phyloP scores from a whole-genome alignment of 2,888 invertebrate genomes.

The Erannis defoliaria region DNA sequence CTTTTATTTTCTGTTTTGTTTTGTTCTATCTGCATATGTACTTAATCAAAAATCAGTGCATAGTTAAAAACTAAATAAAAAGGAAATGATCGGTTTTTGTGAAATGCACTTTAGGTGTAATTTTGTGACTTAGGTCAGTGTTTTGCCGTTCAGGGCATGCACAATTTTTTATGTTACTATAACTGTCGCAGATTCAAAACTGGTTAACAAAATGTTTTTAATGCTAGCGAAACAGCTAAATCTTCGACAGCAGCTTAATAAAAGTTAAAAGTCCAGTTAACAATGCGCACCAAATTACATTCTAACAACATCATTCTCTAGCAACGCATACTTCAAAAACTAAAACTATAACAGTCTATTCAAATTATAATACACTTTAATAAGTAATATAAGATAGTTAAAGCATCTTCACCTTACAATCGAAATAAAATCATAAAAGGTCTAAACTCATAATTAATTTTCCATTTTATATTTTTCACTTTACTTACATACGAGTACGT shows the following conservation, averaged over 20 bases:
- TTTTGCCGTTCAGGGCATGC: conserved; percentile 50
- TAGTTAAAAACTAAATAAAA: conserved; percentile 71
- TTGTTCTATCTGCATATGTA: conserved; percentile 66
- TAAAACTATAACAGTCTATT: conserved; percentile 87
- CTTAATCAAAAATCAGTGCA: conserved; percentile 79
- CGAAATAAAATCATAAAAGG: conserved; percentile 83
- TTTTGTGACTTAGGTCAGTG: conserved; percentile 42
- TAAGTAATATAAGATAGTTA: conserved; percentile 84
- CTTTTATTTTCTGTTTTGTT: conserved; percentile 71
- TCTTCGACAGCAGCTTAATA: conserved; percentile 17
- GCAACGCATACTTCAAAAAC: conserved; percentile 71
- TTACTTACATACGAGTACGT: conserved; percentile 68
- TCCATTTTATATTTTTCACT: conserved; percentile 72
- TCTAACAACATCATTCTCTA: conserved; percentile 63
- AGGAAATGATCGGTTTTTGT: conserved; percentile 65
- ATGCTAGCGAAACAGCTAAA: conserved; percentile 20
- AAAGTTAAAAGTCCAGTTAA: conserved; percentile 28
- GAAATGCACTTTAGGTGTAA: conserved; percentile 57
- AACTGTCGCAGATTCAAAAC: conserved; percentile 14
- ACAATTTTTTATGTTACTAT: conserved; percentile 13
- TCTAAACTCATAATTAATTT: conserved; percentile 73
- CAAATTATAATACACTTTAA: conserved; percentile 85
- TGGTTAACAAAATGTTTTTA: background rate
- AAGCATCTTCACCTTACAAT: conserved; percentile 86
- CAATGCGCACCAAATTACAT: conserved; percentile 29